Evolutionary conservation across 2,888 invertebrate genomes (phyloP), one percentile per base, ranked within the genome.

Genomic region (Eugnorisma glareosa): DNA sequence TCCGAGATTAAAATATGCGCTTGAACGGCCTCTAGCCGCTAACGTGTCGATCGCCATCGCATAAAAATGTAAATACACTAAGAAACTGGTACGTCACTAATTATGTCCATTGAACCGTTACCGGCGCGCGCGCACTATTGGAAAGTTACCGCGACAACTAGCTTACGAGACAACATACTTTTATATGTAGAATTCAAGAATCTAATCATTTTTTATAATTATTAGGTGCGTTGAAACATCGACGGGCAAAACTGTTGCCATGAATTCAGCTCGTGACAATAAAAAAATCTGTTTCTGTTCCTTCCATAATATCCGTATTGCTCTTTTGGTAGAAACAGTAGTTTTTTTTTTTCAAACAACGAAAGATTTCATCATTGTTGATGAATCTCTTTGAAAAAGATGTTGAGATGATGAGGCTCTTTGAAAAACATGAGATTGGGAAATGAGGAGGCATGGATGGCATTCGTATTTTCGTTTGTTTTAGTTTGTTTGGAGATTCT

Each of bases 81-180:
- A 86, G 82, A 88, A 91, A 90, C 91, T 84, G 91, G 90, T 91
- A 91, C 87, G 88, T 88, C 88, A 91, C 91, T 91, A 91, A 90
- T 91, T 90, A 90, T 91, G 89, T 89, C 87, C 89, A 89, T 90
- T 91, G 88, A 89, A 91, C 91, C 90, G 90, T 90, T 90, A 90
- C 74, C 80, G 83, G 87, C 90, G 89, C 88, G 74, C 79, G 81
- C 82, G 82, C 85, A 82, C 64, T 83, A 83, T 85, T 85, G 83
- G 82, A 83, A 83, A 83, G 86, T 81, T 88, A 86, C 88, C 75
- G 79, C 69, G 77, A 75, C 78, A 68, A 75, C 85, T 67, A 40
- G 82, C 71, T 70, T 63, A 73, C 63, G 59, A 84, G 75, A 75
- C 67, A 70, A 57, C 40, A 83, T 51, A 61, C 64, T 72, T 81